Evolutionary conservation across 2,888 invertebrate species (phyloP).

Genomic region (Eupithecia vulgata): DNA sequence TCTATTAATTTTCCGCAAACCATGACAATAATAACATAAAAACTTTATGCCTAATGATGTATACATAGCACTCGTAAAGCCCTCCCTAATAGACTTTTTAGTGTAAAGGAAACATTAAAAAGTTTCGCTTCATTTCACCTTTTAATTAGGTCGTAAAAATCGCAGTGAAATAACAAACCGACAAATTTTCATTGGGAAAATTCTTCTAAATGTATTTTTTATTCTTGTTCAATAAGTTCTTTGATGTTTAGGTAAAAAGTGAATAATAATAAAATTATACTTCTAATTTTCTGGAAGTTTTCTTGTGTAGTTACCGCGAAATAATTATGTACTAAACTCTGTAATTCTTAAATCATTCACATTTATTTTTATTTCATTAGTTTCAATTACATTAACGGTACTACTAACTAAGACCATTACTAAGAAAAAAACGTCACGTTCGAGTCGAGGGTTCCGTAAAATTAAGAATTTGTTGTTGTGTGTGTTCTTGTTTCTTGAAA

Average conservation of each 20-base stretch:
- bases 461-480: too few species aligned
- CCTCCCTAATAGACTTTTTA: not conserved
- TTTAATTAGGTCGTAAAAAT: constrained; percentile 35
- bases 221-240: not conserved
- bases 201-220: not conserved
- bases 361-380: too few species aligned
- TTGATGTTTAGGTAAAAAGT: not conserved
- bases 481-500: too few species aligned
- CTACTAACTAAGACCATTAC: too few species aligned
- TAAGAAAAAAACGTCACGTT: too few species aligned
- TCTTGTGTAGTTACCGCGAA: not conserved
- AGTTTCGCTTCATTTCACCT: constrained; percentile 40
- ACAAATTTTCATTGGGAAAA: not conserved
- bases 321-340: not conserved
- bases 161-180: not conserved
- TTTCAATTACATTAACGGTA: too few species aligned
- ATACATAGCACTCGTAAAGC: not conserved
- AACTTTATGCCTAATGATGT: not conserved
- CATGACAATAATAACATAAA: not conserved
- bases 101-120: constrained; percentile 1
- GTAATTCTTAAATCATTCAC: too few species aligned
- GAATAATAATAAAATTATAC: not conserved
- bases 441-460: too few species aligned
- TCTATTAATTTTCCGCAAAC: not conserved
- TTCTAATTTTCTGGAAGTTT: not conserved